These are phyloP conservation scores for Eurystomus glaucurus DNA, from an alignment of 2,797 vertebrate species.

Conservation along the genomic window DNA sequence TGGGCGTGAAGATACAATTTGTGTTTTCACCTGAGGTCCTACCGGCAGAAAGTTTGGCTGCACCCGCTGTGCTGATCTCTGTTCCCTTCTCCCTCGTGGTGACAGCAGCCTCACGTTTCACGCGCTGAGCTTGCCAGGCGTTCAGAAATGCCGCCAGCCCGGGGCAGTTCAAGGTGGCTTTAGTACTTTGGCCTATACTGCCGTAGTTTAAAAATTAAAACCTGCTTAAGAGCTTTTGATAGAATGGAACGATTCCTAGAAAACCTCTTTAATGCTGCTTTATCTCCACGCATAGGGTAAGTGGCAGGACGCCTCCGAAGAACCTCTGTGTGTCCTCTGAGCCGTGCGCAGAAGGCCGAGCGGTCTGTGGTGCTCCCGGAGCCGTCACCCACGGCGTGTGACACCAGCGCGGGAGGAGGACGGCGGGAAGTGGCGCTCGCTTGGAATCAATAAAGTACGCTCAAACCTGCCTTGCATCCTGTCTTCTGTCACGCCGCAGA, in stretches of 20 bases:
- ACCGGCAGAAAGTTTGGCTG: neutral
- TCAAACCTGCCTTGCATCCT: slow-evolving; percentile 23
- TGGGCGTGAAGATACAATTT: neutral
- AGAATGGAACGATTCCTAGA: neutral
- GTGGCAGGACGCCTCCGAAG: slow-evolving; percentile 80
- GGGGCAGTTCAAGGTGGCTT: slow-evolving; percentile 23
- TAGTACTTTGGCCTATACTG: neutral
- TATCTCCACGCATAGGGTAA: slow-evolving; percentile 83
- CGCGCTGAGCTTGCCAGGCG: neutral
- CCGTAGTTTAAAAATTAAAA: neutral
- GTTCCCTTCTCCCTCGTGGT: neutral
- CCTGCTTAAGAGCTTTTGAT: slow-evolving; percentile 43
- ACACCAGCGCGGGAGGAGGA: slow-evolving; percentile 3
- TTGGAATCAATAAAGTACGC: slow-evolving; percentile 73
- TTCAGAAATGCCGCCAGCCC: neutral
- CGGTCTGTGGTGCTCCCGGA: slow-evolving; percentile 55
- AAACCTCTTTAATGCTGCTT: slow-evolving; percentile 74
- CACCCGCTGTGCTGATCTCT: neutral
- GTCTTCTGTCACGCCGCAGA: neutral
- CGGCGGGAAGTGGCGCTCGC: neutral
- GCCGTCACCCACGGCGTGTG: slow-evolving; percentile 4
- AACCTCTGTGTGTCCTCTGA: slow-evolving; percentile 71
- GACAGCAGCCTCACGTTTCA: neutral
- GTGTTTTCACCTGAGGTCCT: neutral
- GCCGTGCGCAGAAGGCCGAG: slow-evolving; percentile 65